Evolutionary conservation across 2,113 vertebrate genomes (phyloP), one percentile per base, ranked within the genome.

Genomic region (Rhinopomastus cyanomelas): DNA sequence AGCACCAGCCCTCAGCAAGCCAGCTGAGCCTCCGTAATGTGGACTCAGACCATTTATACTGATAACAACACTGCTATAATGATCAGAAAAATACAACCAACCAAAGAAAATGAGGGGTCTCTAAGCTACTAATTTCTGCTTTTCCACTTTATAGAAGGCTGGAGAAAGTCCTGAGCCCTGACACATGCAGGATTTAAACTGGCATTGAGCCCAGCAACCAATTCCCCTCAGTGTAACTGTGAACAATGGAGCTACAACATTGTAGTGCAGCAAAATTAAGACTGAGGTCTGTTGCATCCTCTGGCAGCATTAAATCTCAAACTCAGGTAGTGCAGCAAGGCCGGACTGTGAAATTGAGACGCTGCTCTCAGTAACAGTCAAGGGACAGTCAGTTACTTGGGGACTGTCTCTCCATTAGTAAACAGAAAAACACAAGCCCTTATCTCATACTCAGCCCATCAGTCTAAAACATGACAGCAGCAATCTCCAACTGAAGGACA

Each of bases 401-500:
- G 67, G 27, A 81, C 3, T 0, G 0, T 1, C 73, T 16, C 30
- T 74, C 37, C 44, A 39, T 23, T 36, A 87, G 48, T 29, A 76
- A 46, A 69, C 51, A 42, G 4, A 46, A 64, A 71, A 85, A 26
- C 32, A 36, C 17, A 27, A 67, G 59, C n/a, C 49, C 55, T 86
- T 86, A 21, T 83, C 83, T 85, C 64, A 8, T 16, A 48, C 37
- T 59, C 46, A 82, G 77, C 74, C 55, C 69, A 87, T 84, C 73
- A 68, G 39, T 37, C 74, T 74, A 26, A 48, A 29, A 16, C 5
- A 7, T 13, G 61, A 85, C 91, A 95, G 92, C 68, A 61, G 69
- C 69, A 84, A 88, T 57, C 81, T 88, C 49, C 81, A 86, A 2
- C 69, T 75, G 84, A 86, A 90, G 87, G 71, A 81, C 81, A 90